Evolutionary conservation across 1,140 invertebrate genomes (phyloP).

Genomic region (Saccostrea echinata): DNA sequence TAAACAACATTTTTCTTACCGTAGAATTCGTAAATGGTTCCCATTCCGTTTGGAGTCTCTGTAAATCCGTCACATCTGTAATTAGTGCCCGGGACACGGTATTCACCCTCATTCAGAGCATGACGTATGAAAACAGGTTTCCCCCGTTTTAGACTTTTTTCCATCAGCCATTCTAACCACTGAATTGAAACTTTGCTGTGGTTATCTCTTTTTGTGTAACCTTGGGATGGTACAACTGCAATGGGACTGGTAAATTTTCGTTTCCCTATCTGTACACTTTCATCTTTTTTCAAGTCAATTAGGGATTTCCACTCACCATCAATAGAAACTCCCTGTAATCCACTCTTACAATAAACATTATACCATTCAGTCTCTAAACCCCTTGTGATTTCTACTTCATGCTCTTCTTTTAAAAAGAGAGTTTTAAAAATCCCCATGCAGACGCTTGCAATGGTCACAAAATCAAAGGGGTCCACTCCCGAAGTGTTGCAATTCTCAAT

Average conservation of each 20-base stretch:
- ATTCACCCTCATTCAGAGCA: slow-evolving; percentile 53
- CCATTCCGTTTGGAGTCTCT: background rate
- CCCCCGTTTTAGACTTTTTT: slow-evolving; percentile 24
- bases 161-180: slow-evolving; percentile 54
- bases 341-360: background rate
- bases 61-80: slow-evolving; percentile 50
- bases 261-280: slow-evolving; percentile 35
- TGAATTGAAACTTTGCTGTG: slow-evolving; percentile 50
- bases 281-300: background rate
- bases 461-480: slow-evolving; percentile 53
- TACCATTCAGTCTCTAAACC: slow-evolving; percentile 11
- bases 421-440: slow-evolving; percentile 37
- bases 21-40: slow-evolving; percentile 51
- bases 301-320: slow-evolving; percentile 10
- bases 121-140: slow-evolving; percentile 43
- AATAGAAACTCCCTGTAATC: background rate
- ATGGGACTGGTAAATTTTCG: slow-evolving; percentile 29
- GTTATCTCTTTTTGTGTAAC: slow-evolving; percentile 46
- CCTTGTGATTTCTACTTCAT: slow-evolving; percentile 33
- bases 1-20: slow-evolving; percentile 3
- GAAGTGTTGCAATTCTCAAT: background rate
- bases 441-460: slow-evolving; percentile 50
- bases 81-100: slow-evolving; percentile 32
- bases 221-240: slow-evolving; percentile 45
- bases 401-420: slow-evolving; percentile 36